A percentile compares a stretch with the other conserved stretches of the same genome.
These are phyloP conservation scores for Drosophila pseudoobscura DNA, from an alignment of 1,140 invertebrate species.

Conservation along the genomic window DNA sequence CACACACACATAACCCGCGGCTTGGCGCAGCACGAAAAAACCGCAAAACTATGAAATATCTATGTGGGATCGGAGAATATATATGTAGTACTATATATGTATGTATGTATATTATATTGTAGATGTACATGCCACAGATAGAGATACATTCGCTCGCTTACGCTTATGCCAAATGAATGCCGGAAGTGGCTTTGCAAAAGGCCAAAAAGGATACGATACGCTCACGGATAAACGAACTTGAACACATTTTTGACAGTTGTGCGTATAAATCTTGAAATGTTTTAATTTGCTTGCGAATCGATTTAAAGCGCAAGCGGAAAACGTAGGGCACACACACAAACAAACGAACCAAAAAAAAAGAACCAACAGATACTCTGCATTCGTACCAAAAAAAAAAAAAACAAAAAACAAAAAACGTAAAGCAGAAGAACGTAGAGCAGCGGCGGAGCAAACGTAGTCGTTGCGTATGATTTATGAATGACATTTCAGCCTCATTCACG, in stretches of 20 bases:
- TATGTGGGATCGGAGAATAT: constrained; percentile 7
- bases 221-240: constrained; percentile 69
- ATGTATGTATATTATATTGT: background rate
- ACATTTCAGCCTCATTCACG: constrained; percentile 64
- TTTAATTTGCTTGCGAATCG: constrained; percentile 83
- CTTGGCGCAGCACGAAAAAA: constrained; percentile 34
- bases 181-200: constrained; percentile 66
- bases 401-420: constrained; percentile 29
- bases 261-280: constrained; percentile 83
- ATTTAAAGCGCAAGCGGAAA: constrained; percentile 61
- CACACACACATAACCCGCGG: constrained; percentile 40
- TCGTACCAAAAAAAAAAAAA: constrained; percentile 5
- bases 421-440: constrained; percentile 46
- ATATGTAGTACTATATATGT: constrained; percentile 11
- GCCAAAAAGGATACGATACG: constrained; percentile 18
- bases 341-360: constrained; percentile 16
- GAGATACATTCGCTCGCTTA: no score
- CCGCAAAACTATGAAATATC: constrained; percentile 23
- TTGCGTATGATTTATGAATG: constrained; percentile 82
- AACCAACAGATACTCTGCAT: constrained; percentile 2
- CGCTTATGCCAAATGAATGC: constrained; percentile 54
- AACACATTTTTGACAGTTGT: constrained; percentile 78
- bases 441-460: constrained; percentile 53
- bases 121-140: no score
- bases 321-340: constrained; percentile 19